Evolutionary conservation across 2,888 invertebrate species (phyloP).

Genomic region (Listrodromus nycthemerus): DNA sequence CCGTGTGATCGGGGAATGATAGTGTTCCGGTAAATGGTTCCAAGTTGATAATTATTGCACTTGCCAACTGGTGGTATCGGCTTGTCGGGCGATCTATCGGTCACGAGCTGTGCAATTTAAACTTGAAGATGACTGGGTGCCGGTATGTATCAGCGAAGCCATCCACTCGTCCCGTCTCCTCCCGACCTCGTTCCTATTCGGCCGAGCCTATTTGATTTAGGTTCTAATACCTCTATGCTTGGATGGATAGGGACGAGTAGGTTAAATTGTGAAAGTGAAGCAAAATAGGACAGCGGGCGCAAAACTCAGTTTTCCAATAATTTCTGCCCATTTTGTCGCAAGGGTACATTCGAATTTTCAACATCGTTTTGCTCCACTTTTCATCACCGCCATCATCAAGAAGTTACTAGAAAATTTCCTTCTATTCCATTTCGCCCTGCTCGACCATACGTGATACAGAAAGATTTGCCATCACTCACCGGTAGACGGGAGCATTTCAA

Average conservation of each 20-base stretch:
- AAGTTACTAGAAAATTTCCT: no score
- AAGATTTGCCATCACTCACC: not conserved
- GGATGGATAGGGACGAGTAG: no score
- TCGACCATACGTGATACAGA: not conserved
- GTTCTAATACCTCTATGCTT: slow-evolving; percentile 59
- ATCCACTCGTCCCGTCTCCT: slow-evolving; percentile 42
- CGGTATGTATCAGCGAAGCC: slow-evolving; percentile 31
- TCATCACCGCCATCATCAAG: no score
- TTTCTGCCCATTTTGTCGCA: no score
- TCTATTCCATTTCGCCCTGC: no score
- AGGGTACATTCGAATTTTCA: no score
- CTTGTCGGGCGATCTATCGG: slow-evolving; percentile 66
- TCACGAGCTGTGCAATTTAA: slow-evolving; percentile 75
- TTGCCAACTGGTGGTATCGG: slow-evolving; percentile 68
- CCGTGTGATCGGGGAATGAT: slow-evolving; percentile 41
- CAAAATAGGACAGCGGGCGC: no score
- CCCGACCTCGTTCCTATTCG: not conserved
- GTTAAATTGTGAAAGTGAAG: no score
- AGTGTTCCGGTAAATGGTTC: slow-evolving; percentile 52
- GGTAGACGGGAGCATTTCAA: not conserved
- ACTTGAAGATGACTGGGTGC: slow-evolving; percentile 63
- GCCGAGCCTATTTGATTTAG: not conserved
- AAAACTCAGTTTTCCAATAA: no score
- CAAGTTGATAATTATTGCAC: slow-evolving; percentile 79
- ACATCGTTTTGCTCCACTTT: no score